Evolutionary conservation across 2,113 vertebrate species (phyloP), one percentile per base, ranked within the genome.

Genomic region (Anguilla rostrata): DNA sequence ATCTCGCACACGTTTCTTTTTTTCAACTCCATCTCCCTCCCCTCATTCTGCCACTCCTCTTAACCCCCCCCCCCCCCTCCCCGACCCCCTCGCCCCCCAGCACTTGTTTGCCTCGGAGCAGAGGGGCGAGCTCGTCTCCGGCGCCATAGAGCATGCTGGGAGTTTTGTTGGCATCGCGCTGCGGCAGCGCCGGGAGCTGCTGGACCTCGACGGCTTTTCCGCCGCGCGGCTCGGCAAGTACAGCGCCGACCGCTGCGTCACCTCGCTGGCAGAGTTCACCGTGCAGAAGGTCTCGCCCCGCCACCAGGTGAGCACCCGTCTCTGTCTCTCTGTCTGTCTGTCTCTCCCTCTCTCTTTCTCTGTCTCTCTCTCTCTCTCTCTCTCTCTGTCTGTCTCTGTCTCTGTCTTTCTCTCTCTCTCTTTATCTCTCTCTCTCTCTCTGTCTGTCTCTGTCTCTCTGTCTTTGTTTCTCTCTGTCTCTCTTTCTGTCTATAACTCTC

Each of bases 101-200:
- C 98, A 99, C 91, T 93, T 99, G 85, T 99, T 99, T 95, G 97
- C 97, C 60, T 99, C 98, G n/a, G 98, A 99, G 89, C 95, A 99
- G 88, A 96, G 97, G 83, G 98, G 99, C 78, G 98, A 99, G 83
- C 98, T 99, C 87, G 96, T 99, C 89, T 97, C 96, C 92, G 96
- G 98, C 84, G 98, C 98, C 90, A 97, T 99, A 88, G 98, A 99
- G 49, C 98, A 99, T 85, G 98, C 98, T 49, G 98, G 97, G 87
- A 99, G 97, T 94, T 99, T 96, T 87, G 97, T 99, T 85, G 98
- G 98, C 43, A 98, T 99, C 89, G 96, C 93, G 56, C 91, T 99
- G 86, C 93, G 98, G 0, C 93, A 96, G 88, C 96, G 98, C 87
- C 99, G 98, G 87, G 98, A 99, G n/a, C 88, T 95, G 15, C 92